Evolutionary conservation across 2,888 invertebrate genomes (phyloP).

Genomic region (Rotaria sp.): DNA sequence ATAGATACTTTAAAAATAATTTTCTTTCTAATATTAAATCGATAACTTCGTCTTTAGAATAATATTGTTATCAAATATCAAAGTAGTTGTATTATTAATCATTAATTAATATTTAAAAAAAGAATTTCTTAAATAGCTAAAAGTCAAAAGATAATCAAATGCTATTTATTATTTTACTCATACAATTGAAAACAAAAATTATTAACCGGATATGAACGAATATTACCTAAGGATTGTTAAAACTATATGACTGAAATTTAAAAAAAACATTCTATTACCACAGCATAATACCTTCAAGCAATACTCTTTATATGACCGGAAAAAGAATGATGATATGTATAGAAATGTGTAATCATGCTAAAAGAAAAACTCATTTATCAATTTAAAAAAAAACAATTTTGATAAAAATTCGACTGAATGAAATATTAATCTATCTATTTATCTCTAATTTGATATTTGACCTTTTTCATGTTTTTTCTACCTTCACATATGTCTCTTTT

Average conservation of each 20-base stretch:
- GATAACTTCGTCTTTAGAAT: too few species aligned
- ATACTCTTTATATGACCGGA: not conserved
- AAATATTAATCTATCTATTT: conserved; percentile 2
- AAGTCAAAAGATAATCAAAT: too few species aligned
- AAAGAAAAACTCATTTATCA: conserved; percentile 5
- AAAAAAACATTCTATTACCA: not conserved
- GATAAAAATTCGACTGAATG: not conserved
- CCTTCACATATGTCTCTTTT: not conserved
- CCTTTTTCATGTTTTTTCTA: not conserved
- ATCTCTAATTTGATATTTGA: not conserved
- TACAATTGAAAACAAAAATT: not conserved
- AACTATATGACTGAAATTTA: not conserved
- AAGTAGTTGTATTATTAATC: too few species aligned
- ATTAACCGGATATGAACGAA: not conserved
- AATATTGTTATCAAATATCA: too few species aligned
- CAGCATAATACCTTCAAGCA: not conserved
- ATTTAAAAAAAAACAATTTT: not conserved
- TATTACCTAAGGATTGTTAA: not conserved
- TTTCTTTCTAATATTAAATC: too few species aligned
- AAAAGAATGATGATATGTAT: not conserved
- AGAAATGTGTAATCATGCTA: not conserved
- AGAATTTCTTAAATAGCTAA: too few species aligned
- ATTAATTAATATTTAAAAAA: too few species aligned
- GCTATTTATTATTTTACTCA: not conserved
- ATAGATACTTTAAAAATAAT: too few species aligned